A percentile compares a stretch with the other conserved stretches of the same genome.
phyloP scores from a whole-genome alignment of 2,113 vertebrate genomes.

The Turdus rufiventris region DNA sequence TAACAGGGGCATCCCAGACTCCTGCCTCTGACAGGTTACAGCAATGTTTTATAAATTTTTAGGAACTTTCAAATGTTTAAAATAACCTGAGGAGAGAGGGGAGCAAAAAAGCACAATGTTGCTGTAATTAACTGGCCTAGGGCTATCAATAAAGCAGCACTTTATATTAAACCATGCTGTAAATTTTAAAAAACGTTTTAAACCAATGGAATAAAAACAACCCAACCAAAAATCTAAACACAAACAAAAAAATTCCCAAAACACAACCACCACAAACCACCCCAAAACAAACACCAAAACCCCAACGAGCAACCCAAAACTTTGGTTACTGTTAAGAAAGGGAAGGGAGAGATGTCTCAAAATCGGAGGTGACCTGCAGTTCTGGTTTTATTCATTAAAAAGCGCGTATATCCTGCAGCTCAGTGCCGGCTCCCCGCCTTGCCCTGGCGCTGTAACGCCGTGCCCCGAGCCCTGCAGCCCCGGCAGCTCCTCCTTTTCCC shows the following conservation, averaged over 20 bases:
- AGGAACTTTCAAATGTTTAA: not conserved
- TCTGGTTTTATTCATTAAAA: not conserved
- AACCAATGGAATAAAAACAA: not conserved
- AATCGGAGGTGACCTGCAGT: not conserved
- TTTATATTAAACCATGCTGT: not conserved
- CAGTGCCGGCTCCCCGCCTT: not conserved
- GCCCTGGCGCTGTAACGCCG: not conserved
- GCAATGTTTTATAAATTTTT: not conserved
- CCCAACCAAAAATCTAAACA: not conserved
- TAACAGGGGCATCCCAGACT: not conserved
- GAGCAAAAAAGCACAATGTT: fast-evolving
- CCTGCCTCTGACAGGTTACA: not conserved
- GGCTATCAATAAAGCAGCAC: not conserved
- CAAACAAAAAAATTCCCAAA: not conserved
- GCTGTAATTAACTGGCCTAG: not conserved
- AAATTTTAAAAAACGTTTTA: not conserved
- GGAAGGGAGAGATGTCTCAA: fast-evolving
- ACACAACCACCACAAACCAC: not conserved
- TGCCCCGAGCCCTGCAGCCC: not conserved
- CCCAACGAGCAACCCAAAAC: not conserved
- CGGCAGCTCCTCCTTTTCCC: not conserved
- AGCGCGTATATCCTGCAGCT: not conserved
- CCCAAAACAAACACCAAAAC: not conserved
- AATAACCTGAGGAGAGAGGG: not conserved
- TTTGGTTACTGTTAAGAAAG: not conserved